phyloP scores from a whole-genome alignment of 2,888 invertebrate genomes.

The Ormyrus thymus region DNA sequence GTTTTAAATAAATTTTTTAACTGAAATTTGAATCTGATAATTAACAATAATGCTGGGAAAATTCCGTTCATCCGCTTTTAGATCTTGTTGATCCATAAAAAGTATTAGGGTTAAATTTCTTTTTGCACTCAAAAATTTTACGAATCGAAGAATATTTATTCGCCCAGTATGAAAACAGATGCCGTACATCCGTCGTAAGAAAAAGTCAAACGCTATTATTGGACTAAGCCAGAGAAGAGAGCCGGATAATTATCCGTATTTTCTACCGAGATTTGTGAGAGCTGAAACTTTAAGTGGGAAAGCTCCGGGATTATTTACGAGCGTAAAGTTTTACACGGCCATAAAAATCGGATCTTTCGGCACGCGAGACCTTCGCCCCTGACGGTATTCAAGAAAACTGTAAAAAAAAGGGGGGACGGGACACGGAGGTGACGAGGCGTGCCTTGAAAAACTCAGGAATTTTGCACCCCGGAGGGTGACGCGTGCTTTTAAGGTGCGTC shows the following conservation, averaged over 20 bases:
- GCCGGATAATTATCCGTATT: conserved; percentile 34
- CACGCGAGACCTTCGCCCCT: conserved; percentile 29
- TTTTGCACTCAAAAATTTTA: too few species aligned
- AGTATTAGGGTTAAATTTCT: too few species aligned
- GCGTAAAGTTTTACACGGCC: conserved; percentile 45
- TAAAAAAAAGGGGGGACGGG: conserved; percentile 13
- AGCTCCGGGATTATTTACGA: conserved; percentile 49
- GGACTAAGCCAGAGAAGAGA: conserved; percentile 10
- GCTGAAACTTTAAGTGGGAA: conserved; percentile 42
- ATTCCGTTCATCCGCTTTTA: too few species aligned
- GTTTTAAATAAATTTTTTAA: too few species aligned
- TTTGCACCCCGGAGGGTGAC: not conserved
- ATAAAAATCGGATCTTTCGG: conserved; percentile 47
- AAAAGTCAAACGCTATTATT: too few species aligned
- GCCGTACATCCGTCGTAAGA: too few species aligned
- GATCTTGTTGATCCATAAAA: too few species aligned
- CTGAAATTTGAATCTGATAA: too few species aligned
- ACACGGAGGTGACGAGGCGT: conserved; percentile 15
- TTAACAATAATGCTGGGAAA: too few species aligned
- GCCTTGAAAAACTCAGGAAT: conserved; percentile 28
- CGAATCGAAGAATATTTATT: too few species aligned
- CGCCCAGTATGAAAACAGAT: too few species aligned
- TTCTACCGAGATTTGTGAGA: conserved; percentile 30
- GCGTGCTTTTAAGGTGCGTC: not conserved
- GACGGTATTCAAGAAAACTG: conserved; percentile 23